Evolutionary conservation across 92 coral and sea anemone genomes (phyloP).

Genomic region (Phenganax subtilis): DNA sequence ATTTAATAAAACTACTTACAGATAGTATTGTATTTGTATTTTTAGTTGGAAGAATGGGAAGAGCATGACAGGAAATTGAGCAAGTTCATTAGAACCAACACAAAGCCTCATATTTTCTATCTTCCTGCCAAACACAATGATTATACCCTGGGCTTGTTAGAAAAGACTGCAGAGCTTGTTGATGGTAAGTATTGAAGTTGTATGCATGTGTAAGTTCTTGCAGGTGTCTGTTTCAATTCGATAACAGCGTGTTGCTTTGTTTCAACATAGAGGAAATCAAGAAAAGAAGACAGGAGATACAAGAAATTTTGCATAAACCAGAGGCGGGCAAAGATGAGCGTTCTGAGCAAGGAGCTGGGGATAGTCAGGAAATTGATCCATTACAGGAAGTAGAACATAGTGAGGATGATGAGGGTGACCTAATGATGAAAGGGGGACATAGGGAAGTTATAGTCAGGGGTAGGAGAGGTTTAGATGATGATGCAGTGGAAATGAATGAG

Average conservation of each 20-base stretch:
- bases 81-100: slow-evolving; percentile 78
- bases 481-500: not conserved
- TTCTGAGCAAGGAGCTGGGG: not conserved
- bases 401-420: slow-evolving; percentile 9
- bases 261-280: slow-evolving; percentile 5
- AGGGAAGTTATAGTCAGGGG: not conserved
- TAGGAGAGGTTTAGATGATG: not conserved
- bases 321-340: not conserved
- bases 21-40: slow-evolving; percentile 15
- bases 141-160: slow-evolving; percentile 68
- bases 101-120: slow-evolving; percentile 79
- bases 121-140: slow-evolving; percentile 90
- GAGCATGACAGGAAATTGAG: slow-evolving; percentile 68
- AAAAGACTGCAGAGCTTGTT: slow-evolving; percentile 75
- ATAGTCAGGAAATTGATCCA: not conserved
- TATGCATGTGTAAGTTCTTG: not conserved
- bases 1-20: not conserved
- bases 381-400: slow-evolving; percentile 12
- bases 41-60: slow-evolving; percentile 94
- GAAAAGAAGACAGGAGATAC: slow-evolving; percentile 10
- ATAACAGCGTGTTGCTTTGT: not conserved
- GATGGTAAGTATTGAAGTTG: slow-evolving; percentile 58
- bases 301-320: not conserved
- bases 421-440: not conserved
- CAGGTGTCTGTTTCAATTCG: not conserved